phyloP scores from a whole-genome alignment of 2,113 vertebrate genomes.

The Gallinago undulata region DNA sequence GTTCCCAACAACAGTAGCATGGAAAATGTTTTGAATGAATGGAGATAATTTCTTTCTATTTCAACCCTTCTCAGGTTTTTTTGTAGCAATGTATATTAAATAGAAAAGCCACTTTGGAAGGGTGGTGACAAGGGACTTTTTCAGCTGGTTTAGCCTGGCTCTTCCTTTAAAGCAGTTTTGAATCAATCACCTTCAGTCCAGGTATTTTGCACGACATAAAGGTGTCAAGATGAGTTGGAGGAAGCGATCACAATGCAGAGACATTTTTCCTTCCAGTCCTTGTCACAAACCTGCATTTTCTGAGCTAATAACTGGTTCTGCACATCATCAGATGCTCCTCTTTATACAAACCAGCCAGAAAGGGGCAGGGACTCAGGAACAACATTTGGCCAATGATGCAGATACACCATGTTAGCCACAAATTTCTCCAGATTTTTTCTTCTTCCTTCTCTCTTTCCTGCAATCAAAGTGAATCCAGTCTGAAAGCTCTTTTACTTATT shows the following conservation, averaged over 20 bases:
- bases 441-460: neutral
- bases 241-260: neutral
- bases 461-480: neutral
- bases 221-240: neutral
- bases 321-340: neutral
- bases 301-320: neutral
- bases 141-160: neutral
- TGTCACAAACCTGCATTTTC: neutral
- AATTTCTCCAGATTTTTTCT: neutral
- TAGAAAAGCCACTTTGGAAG: neutral
- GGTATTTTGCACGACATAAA: neutral
- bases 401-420: neutral
- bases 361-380: neutral
- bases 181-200: neutral
- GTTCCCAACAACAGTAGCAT: neutral
- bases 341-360: neutral
- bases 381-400: neutral
- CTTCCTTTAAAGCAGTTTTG: neutral
- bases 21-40: neutral
- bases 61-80: neutral
- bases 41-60: neutral
- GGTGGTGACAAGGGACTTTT: neutral
- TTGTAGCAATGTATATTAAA: neutral
- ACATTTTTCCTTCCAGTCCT: neutral
- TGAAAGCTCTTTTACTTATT: neutral